Evolutionary conservation across 2,888 invertebrate species (phyloP), one percentile per base, ranked within the genome.

Genomic region (Xiphydria camelus): DNA sequence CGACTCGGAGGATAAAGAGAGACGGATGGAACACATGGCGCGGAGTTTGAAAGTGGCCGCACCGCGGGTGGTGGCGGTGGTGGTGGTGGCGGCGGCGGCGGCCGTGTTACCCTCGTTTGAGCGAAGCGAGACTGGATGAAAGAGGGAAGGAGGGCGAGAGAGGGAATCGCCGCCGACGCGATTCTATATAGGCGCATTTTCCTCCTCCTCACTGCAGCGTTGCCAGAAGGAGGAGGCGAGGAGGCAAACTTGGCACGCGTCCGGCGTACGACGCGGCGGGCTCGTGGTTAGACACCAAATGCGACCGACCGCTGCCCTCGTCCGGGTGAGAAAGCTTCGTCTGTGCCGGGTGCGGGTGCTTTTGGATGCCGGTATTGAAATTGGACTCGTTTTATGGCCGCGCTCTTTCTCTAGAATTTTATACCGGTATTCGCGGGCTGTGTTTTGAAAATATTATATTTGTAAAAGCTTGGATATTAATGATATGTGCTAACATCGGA

Each of bases 181-280:
- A n/a, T n/a, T n/a, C n/a, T n/a, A n/a, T n/a, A n/a, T n/a, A n/a
- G n/a, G n/a, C n/a, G n/a, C n/a, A n/a, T n/a, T n/a, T n/a, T n/a
- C n/a, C n/a, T n/a, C n/a, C n/a, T n/a, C n/a, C n/a, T n/a, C n/a
- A n/a, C n/a, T n/a, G n/a, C n/a, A n/a, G n/a, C n/a, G n/a, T n/a
- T n/a, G n/a, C n/a, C n/a, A n/a, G 14, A 29, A 45, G 40, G 39
- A 22, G 41, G 10, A 31, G 20, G 15, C 37, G 47, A 42, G 37
- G 35, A 26, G 48, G 46, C 34, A 36, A 56, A 68, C 55, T 68
- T 70, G 70, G 70, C 68, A 69, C 66, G 70, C 69, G 66, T 66
- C 61, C 62, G 57, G 69, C 62, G 64, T 66, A 61, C 62, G 53
- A 50, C 46, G 53, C 52, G 31, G 23, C 33, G 32, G 31, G 51